Percentiles rank a stretch among this genome's conserved stretches.
Conservation (phyloP, 2,888 invertebrate species). For the Habroteleia sp. region DNA sequence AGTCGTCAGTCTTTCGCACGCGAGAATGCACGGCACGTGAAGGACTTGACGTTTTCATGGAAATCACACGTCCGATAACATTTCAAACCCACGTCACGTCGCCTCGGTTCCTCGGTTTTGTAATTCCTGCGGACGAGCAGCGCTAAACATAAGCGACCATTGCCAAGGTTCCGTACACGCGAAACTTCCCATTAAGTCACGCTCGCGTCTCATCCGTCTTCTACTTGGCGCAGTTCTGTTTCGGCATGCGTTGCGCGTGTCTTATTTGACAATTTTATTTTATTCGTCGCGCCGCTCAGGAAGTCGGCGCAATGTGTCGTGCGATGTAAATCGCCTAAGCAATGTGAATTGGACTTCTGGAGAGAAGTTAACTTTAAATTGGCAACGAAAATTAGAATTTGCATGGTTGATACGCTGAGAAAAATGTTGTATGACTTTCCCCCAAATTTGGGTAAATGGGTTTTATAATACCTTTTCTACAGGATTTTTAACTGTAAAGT, state of each 20-base stretch:
- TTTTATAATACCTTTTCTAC: no score
- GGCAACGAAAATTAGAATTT: no score
- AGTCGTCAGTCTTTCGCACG: conserved; percentile 56
- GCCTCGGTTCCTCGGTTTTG: conserved; percentile 55
- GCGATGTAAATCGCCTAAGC: no score
- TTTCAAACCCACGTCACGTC: conserved; percentile 55
- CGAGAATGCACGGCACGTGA: conserved; percentile 55
- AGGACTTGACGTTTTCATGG: conserved; percentile 47
- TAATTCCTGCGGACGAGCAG: conserved; percentile 49
- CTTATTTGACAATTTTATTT: background rate
- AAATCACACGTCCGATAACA: conserved; percentile 58
- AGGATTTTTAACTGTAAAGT: no score
- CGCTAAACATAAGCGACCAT: conserved; percentile 17
- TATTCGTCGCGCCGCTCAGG: background rate
- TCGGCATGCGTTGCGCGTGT: background rate
- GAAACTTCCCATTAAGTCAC: conserved; percentile 44
- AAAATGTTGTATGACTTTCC: no score
- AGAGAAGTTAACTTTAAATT: no score
- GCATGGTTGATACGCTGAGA: no score
- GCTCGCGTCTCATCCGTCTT: conserved; percentile 24
- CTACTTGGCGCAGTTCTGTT: background rate
- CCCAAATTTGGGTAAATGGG: no score
- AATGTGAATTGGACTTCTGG: no score
- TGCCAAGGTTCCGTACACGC: conserved; percentile 54
- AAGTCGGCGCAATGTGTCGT: no score